Evolutionary conservation across 2,888 invertebrate genomes (phyloP), one percentile per base, ranked within the genome.

Genomic region (Dicyrtoma fusca): DNA sequence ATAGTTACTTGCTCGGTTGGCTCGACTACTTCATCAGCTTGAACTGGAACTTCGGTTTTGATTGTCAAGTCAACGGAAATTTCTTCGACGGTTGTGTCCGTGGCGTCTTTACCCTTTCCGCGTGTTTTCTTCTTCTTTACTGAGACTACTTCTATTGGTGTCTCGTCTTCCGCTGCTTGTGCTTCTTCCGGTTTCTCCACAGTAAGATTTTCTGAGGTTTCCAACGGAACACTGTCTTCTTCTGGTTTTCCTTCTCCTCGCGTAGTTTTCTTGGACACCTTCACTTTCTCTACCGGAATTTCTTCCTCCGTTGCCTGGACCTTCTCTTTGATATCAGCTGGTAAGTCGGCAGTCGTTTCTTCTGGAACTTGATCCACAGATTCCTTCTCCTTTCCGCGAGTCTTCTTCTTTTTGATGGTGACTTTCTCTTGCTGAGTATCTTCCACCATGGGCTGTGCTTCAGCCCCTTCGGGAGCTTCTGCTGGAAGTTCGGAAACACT

Each of bases 161-260:
- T 44, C 68, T 68, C 51, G 25, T 75, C 72, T 49, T 78, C 74
- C 51, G 72, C 68, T 26, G 76, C 72, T 25, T 69, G 74, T 13
- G 74, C 49, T 10, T 71, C 84, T 93, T 93, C 49, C 92, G 92
- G 82, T 93, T 21, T 23, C 10, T 71, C 71, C 0, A 8, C 6
- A 5, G 53, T 19, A 1, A 73, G 34, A 34, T 34, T 34, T 8
- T 34, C 34, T 34, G 8, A 34, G 34, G 42, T 69, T 63, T 19
- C 45, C 47, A 55, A 26, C 17, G 14, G n/a, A 17, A 62, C 55
- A 14, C 26, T 17, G 19, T 69, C 81, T 76, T 83, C 82, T 4
- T 80, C 83, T 55, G 83, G 81, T n/a, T 34, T 26, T 4, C 69
- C 74, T 21, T 57, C 26, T 17, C 57, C 69, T 14, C 51, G 1